phyloP scores from a whole-genome alignment of 2,113 vertebrate genomes.

The Ptyas mucosa region DNA sequence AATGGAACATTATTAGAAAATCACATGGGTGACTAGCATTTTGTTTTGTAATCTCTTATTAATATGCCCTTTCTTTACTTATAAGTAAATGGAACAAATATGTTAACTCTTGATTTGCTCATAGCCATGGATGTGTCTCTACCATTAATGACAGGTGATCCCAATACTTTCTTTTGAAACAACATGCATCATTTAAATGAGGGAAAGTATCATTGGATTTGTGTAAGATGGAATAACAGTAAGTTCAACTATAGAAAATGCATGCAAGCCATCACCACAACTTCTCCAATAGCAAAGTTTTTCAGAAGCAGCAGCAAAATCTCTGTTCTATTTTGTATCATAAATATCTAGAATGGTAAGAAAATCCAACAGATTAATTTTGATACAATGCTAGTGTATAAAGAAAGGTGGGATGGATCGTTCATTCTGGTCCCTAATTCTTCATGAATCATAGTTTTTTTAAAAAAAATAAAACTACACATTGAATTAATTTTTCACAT shows the following conservation, averaged over 20 bases:
- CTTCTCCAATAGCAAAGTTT: background rate
- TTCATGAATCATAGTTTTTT: constrained; percentile 24
- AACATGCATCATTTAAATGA: background rate
- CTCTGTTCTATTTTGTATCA: background rate
- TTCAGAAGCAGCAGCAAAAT: background rate
- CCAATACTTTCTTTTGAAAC: background rate
- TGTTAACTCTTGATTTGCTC: background rate
- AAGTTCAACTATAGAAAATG: accelerated
- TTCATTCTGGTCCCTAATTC: constrained; percentile 13
- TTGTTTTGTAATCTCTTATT: background rate
- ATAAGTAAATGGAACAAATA: background rate
- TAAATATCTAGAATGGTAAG: background rate
- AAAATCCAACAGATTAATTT: constrained; percentile 13
- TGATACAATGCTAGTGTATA: accelerated
- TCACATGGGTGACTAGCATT: background rate
- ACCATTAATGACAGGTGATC: background rate
- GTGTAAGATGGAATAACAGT: background rate
- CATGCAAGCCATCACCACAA: background rate
- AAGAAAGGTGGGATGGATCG: constrained; percentile 15
- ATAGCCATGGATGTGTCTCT: background rate
- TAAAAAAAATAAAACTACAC: background rate
- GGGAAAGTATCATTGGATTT: background rate
- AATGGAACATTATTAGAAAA: background rate
- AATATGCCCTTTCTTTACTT: background rate
- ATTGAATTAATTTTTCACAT: constrained; percentile 30